These are phyloP conservation scores for Euphonia xanthogaster DNA, from an alignment of 2,797 vertebrate species.

Conservation along the genomic window DNA sequence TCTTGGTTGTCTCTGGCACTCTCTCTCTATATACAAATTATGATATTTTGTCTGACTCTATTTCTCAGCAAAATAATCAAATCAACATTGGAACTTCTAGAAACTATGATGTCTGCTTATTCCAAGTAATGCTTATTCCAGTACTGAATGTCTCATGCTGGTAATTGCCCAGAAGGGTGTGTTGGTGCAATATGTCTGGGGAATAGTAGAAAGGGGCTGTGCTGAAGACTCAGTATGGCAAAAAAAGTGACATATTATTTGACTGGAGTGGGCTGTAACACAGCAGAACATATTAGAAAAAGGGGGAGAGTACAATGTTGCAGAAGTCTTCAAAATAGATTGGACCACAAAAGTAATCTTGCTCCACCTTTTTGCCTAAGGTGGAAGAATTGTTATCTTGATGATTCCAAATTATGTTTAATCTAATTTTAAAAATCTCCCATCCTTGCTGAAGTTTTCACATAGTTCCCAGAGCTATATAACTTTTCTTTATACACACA, in stretches of 20 bases:
- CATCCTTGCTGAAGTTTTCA: background rate
- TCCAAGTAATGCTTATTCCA: background rate
- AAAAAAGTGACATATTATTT: background rate
- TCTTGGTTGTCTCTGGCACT: background rate
- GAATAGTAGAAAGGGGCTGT: background rate
- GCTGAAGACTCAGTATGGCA: background rate
- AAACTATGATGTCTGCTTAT: background rate
- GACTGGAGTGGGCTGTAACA: background rate
- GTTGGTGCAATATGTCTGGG: fast-evolving
- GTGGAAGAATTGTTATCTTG: background rate
- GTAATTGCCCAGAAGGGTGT: background rate
- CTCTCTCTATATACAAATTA: background rate
- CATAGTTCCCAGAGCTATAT: background rate
- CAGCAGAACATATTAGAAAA: background rate
- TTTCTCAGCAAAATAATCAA: background rate
- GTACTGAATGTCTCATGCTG: background rate
- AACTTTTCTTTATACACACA: background rate
- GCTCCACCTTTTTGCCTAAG: background rate
- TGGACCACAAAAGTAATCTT: background rate
- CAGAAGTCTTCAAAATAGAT: background rate
- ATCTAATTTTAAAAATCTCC: background rate
- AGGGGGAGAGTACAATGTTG: background rate
- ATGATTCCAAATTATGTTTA: background rate
- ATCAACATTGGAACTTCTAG: background rate
- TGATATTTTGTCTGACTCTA: background rate